Evolutionary conservation across 2,113 vertebrate species (phyloP), one percentile per base, ranked within the genome.

Genomic region (Syngnathus typhle): DNA sequence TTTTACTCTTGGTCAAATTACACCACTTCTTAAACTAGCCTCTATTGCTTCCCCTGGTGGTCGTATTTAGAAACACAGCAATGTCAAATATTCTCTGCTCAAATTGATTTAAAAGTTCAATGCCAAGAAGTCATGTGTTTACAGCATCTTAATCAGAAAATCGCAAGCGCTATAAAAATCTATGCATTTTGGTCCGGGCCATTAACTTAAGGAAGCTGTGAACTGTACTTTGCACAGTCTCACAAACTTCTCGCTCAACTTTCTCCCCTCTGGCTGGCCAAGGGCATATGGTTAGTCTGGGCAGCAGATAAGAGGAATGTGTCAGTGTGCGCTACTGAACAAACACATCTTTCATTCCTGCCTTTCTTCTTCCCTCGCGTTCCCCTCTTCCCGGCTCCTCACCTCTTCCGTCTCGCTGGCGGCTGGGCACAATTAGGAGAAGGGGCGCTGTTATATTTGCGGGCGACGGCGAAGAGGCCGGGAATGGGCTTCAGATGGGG

Each of bases 301-400:
- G 85, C 94, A 95, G 69, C 90, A 96, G 90, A 96, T 97, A 89
- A 92, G 94, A 94, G 93, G 92, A 71, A 95, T 90, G 90, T 83
- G 93, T 90, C 90, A 81, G 27, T 52, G 67, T 77, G 83, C 71
- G 82, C 76, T 86, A 68, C 73, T 82, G 81, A 87, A 85, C 83
- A 84, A 87, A 88, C 85, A 80, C 84, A 84, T 87, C 86, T 85
- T 87, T 88, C 69, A 84, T 82, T 80, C 74, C 75, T 74, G 65
- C 64, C 56, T 81, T 74, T 76, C 59, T 74, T 78, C 78, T 69
- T 69, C 61, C 52, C 66, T 77, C 70, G 49, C 74, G 65, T 71
- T 70, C 64, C 49, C 56, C 55, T 59, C 46, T 67, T 64, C 36
- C 39, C 73, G 27, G 37, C 73, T 72, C 62, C 59, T 82, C 75